phyloP scores from a whole-genome alignment of 2,113 vertebrate species.

The Rutilus rutilus region DNA sequence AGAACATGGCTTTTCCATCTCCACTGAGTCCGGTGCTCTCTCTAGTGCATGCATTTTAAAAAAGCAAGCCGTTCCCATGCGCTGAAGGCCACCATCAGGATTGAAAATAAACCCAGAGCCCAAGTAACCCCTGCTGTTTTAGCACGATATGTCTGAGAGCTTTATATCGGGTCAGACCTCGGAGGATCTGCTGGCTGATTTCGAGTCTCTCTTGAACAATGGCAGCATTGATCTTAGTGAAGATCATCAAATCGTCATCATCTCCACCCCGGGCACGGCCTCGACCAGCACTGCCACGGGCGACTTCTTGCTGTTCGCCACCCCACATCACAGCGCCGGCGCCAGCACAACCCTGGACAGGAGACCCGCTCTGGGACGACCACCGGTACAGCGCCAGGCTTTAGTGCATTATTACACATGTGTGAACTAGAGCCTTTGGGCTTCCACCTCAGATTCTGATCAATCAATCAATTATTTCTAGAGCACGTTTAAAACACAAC shows the following conservation, averaged over 20 bases:
- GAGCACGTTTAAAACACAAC: no score
- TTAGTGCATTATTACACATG: no score
- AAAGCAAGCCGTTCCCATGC: background rate
- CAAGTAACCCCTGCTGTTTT: background rate
- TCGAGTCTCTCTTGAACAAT: conserved; percentile 85
- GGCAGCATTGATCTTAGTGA: conserved; percentile 81
- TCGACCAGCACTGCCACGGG: conserved; percentile 58
- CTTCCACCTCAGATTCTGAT: background rate
- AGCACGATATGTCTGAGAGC: conserved; percentile 83
- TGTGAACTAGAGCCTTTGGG: background rate
- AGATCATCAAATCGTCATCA: conserved; percentile 90
- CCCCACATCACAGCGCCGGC: conserved; percentile 80
- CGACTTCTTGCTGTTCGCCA: conserved; percentile 89
- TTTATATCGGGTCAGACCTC: conserved; percentile 80
- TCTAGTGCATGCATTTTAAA: background rate
- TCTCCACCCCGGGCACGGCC: conserved; percentile 81
- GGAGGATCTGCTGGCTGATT: conserved; percentile 83
- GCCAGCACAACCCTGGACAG: conserved; percentile 73
- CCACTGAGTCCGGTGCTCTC: background rate
- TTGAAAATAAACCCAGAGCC: background rate
- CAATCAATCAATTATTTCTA: no score
- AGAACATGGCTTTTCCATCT: background rate
- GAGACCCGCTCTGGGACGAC: conserved; percentile 83
- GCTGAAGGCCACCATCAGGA: conserved; percentile 24
- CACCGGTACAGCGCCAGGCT: conserved; percentile 78